Evolutionary conservation across 2,888 invertebrate genomes (phyloP).

Genomic region (Dasysyrphus tricinctus): DNA sequence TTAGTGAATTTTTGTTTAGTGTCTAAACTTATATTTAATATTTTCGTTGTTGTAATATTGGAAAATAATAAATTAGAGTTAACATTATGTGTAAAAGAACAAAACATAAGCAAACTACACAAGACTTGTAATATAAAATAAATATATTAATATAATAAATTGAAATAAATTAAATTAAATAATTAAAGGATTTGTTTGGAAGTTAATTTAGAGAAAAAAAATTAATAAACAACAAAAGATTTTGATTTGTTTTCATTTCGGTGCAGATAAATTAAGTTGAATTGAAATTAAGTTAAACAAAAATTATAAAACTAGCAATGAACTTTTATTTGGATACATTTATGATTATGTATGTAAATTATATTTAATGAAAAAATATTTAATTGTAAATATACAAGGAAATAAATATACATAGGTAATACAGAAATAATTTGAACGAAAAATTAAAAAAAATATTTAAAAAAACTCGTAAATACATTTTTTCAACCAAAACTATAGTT

Average conservation of each 20-base stretch:
- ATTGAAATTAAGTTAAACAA: conserved; percentile 31
- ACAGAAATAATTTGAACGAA: conserved; percentile 42
- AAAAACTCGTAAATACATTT: conserved; percentile 60
- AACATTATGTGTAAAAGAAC: conserved; percentile 1
- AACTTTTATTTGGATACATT: conserved; percentile 62
- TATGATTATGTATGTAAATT: conserved; percentile 49
- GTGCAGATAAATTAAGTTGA: conserved; percentile 45
- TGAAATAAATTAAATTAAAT: background rate
- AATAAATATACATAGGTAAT: conserved; percentile 53
- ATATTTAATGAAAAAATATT: conserved; percentile 63
- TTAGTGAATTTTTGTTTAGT: conserved; percentile 61
- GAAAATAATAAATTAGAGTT: conserved; percentile 17
- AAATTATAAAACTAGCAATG: conserved; percentile 56
- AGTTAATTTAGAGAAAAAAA: background rate
- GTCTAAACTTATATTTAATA: conserved; percentile 34
- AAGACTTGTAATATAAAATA: conserved; percentile 26
- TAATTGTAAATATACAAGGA: conserved; percentile 71
- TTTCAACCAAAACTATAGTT: conserved; percentile 51
- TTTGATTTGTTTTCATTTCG: conserved; percentile 26
- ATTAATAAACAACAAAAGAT: background rate
- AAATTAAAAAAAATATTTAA: conserved; percentile 30
- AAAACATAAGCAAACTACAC: conserved; percentile 3
- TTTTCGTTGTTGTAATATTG: conserved; percentile 54
- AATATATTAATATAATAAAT: background rate
- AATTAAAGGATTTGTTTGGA: background rate